These are phyloP conservation scores for Ichneumoninae sp. DNA, from an alignment of 2,888 invertebrate genomes.

Conservation along the genomic window DNA sequence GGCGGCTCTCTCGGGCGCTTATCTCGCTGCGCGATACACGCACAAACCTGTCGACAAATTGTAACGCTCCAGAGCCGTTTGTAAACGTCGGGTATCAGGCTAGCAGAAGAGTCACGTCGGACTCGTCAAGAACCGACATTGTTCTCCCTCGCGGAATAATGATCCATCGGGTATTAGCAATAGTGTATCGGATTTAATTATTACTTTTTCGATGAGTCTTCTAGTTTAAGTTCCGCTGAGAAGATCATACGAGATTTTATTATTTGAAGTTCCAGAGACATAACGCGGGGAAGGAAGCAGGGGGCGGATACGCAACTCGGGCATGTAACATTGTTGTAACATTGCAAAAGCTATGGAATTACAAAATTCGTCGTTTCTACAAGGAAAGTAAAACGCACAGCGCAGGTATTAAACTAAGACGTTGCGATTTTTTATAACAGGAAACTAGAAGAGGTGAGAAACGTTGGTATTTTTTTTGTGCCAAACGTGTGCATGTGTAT, in stretches of 20 bases:
- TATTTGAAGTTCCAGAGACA: neutral
- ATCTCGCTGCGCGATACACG: conserved; percentile 23
- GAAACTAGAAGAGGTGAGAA: conserved; percentile 44
- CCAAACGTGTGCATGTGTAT: conserved; percentile 2
- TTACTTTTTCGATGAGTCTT: neutral
- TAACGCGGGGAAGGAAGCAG: neutral
- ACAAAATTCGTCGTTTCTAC: conserved; percentile 50
- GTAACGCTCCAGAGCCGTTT: conserved; percentile 67
- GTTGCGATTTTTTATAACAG: conserved; percentile 67
- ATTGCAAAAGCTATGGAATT: conserved; percentile 18
- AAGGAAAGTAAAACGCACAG: conserved; percentile 64
- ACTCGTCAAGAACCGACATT: conserved; percentile 5
- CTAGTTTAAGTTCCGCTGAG: neutral
- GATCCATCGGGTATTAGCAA: conserved; percentile 21
- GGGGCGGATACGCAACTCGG: neutral
- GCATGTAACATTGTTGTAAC: conserved; percentile 50
- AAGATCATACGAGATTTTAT: neutral
- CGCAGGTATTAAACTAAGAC: conserved; percentile 63
- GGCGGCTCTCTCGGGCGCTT: conserved; percentile 8
- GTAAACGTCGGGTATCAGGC: conserved; percentile 67
- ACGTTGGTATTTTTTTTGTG: conserved; percentile 16
- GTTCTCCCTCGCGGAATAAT: conserved; percentile 29
- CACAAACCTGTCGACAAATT: conserved; percentile 54
- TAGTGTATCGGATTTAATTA: neutral
- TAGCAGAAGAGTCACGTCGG: conserved; percentile 43